A percentile compares a stretch with the other conserved stretches of the same genome.
Evolutionary conservation across 2,888 invertebrate species (phyloP).

Genomic region (Balanococcus diminutus): DNA sequence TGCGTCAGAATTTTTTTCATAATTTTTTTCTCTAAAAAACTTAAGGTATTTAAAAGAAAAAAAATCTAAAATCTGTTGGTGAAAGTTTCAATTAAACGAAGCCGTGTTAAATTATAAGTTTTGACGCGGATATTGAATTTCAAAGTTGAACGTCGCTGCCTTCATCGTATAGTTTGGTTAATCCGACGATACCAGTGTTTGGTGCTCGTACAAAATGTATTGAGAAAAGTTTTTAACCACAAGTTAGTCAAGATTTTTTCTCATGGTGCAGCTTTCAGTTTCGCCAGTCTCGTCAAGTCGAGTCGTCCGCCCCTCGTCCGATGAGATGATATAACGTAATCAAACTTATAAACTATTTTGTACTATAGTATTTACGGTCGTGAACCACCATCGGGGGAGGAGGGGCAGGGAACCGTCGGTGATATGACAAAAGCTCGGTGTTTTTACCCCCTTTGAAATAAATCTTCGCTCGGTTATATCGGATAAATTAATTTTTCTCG

Average conservation of each 20-base stretch:
- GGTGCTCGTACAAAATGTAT: not conserved
- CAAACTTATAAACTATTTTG: not conserved
- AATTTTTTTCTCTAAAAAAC: too few species aligned
- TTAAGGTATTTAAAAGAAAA: too few species aligned
- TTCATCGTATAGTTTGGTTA: not conserved
- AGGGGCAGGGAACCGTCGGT: not conserved
- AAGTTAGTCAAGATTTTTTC: not conserved
- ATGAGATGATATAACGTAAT: not conserved
- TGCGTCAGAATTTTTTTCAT: too few species aligned
- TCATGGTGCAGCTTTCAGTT: not conserved
- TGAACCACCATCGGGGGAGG: not conserved
- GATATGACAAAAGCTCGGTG: not conserved
- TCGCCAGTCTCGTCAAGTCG: not conserved
- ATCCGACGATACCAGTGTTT: not conserved
- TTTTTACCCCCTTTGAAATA: slow-evolving; percentile 15
- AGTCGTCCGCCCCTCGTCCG: not conserved
- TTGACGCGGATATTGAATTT: slow-evolving; percentile 5
- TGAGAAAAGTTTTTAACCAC: not conserved
- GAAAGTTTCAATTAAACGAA: slow-evolving; percentile 21
- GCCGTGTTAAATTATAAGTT: slow-evolving; percentile 17
- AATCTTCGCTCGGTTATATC: slow-evolving; percentile 13
- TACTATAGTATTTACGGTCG: too few species aligned
- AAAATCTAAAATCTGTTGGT: not conserved
- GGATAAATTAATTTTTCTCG: slow-evolving; percentile 29
- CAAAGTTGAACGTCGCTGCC: not conserved